Conservation (phyloP, 2,888 invertebrate species). For the Tenthredo mesomela region DNA sequence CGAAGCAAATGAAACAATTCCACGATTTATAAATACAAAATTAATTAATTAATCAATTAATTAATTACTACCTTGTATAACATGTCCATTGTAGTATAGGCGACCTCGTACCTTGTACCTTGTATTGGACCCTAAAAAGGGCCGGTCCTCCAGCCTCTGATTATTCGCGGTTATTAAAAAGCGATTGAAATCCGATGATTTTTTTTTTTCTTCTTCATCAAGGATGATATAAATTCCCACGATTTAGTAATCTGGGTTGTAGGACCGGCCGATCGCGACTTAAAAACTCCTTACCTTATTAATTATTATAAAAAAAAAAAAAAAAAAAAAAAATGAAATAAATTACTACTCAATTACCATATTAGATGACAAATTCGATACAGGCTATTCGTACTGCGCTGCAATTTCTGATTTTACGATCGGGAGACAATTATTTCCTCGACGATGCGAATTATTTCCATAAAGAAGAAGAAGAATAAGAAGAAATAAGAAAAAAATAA, state of each 20-base stretch:
- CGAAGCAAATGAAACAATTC: slow-evolving; percentile 58
- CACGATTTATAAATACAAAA: slow-evolving; percentile 55
- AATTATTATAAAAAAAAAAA: slow-evolving; percentile 56
- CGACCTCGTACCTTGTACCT: slow-evolving; percentile 63
- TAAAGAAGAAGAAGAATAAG: slow-evolving; percentile 46
- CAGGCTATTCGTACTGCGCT: slow-evolving; percentile 60
- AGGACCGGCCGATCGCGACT: slow-evolving; percentile 15
- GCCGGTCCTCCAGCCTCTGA: slow-evolving; percentile 17
- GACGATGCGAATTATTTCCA: slow-evolving; percentile 35
- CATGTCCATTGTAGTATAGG: slow-evolving; percentile 63
- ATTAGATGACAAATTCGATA: slow-evolving; percentile 57
- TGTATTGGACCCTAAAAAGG: slow-evolving; percentile 53
- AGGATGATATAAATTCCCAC: background rate
- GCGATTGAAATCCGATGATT: background rate
- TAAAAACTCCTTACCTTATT: slow-evolving; percentile 48
- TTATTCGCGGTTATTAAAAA: background rate
- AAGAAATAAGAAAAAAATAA: slow-evolving; percentile 54
- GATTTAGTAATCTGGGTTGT: background rate
- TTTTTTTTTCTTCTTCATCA: background rate
- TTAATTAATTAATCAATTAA: slow-evolving; percentile 63
- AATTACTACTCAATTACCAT: slow-evolving; percentile 57
- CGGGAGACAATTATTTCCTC: slow-evolving; percentile 56
- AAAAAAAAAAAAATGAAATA: slow-evolving; percentile 43
- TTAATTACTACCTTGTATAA: slow-evolving; percentile 63
- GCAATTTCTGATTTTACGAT: slow-evolving; percentile 64